Evolutionary conservation across 1,140 invertebrate species (phyloP).

Genomic region (Sesamia nonagrioides): DNA sequence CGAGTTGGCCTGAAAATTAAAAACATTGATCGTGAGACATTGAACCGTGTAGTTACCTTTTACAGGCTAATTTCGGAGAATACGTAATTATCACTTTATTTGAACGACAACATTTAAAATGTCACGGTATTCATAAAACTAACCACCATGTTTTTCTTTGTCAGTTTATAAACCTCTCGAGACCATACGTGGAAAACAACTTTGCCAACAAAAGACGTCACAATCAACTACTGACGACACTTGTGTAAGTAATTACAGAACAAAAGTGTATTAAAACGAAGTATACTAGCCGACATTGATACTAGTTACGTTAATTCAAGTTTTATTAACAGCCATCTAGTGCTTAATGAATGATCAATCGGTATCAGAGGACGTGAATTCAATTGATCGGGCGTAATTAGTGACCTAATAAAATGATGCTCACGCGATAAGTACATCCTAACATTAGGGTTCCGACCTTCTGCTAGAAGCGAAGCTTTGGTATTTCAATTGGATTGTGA

Average conservation of each 20-base stretch:
- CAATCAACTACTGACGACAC: constrained; percentile 17
- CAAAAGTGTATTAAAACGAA: constrained; percentile 2
- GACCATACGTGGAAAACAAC: neutral
- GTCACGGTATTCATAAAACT: constrained; percentile 4
- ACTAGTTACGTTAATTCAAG: neutral
- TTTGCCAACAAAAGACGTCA: constrained; percentile 28
- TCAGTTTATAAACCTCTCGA: neutral
- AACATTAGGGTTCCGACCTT: constrained; percentile 30
- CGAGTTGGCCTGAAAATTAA: constrained; percentile 89
- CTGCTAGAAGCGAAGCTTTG: constrained; percentile 14
- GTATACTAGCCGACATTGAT: neutral
- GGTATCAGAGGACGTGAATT: constrained; percentile 31
- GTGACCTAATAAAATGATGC: constrained; percentile 25
- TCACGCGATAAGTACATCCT: constrained; percentile 33
- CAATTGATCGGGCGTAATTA: constrained; percentile 28
- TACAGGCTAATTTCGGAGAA: neutral
- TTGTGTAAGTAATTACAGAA: constrained; percentile 14
- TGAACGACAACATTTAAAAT: neutral
- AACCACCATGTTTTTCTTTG: neutral
- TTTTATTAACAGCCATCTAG: constrained; percentile 23
- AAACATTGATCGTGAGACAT: constrained; percentile 25
- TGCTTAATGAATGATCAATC: constrained; percentile 21
- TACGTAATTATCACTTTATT: neutral
- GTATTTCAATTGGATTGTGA: too few species aligned
- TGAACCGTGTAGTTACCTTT: constrained; percentile 5